Percentiles rank a stretch among this genome's conserved stretches.
Evolutionary conservation across 2,888 invertebrate genomes (phyloP).

Genomic region (Seladonia tumulorum): DNA sequence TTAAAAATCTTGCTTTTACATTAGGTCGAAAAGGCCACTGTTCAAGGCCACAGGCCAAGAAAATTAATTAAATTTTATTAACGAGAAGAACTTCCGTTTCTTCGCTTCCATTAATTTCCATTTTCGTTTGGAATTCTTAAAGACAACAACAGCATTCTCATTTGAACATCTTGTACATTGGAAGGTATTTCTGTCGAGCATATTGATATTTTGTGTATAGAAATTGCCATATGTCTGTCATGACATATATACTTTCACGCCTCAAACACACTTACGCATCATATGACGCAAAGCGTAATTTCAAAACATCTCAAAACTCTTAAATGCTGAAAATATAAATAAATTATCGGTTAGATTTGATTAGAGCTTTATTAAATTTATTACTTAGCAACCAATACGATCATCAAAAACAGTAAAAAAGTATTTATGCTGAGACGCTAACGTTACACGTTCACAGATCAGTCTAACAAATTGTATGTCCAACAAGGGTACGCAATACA

Average conservation of each 20-base stretch:
- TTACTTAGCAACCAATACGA: conserved; percentile 11
- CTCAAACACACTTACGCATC: conserved; percentile 62
- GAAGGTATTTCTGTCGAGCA: conserved; percentile 71
- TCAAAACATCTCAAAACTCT: conserved; percentile 61
- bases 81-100: conserved; percentile 64
- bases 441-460: conserved; percentile 4
- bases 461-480: neutral
- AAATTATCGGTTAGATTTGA: conserved; percentile 26
- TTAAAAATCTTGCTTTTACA: conserved; percentile 75
- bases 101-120: conserved; percentile 56
- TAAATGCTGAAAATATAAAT: conserved; percentile 63
- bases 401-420: conserved; percentile 44
- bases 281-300: conserved; percentile 65
- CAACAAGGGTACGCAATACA: neutral
- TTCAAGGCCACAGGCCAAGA: conserved; percentile 81
- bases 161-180: conserved; percentile 74
- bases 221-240: conserved; percentile 63
- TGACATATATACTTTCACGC: conserved; percentile 66
- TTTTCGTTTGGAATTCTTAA: conserved; percentile 52
- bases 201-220: conserved; percentile 67
- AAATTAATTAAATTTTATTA: conserved; percentile 77
- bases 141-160: conserved; percentile 62
- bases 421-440: conserved; percentile 54
- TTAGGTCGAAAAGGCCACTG: conserved; percentile 82
- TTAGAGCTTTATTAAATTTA: neutral